phyloP scores from a whole-genome alignment of 30 jellyfish, hydroid and myxozoan genomes.

The Rhopilema esculentum region DNA sequence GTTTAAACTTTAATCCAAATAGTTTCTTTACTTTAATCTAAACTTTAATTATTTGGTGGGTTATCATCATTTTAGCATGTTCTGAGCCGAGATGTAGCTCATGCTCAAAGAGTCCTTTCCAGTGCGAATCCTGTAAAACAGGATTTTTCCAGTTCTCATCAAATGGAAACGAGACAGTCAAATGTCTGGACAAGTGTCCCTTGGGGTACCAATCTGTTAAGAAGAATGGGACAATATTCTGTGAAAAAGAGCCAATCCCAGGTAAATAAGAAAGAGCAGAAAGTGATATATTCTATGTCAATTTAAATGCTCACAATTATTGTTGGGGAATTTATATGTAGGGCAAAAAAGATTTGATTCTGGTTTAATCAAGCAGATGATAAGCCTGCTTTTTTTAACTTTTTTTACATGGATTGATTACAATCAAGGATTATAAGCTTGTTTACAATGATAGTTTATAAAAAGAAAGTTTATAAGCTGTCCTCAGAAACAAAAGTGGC shows the following conservation, averaged over 20 bases:
- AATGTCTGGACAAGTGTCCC: conserved; percentile 48
- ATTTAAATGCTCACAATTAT: too few species aligned
- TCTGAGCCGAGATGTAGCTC: conserved; percentile 44
- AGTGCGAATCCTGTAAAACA: conserved; percentile 45
- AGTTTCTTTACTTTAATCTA: too few species aligned
- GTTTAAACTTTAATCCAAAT: too few species aligned
- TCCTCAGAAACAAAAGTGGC: background rate
- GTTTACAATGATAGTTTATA: too few species aligned
- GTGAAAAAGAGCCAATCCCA: conserved; percentile 39
- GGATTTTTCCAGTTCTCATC: conserved; percentile 4
- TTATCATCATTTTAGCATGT: conserved; percentile 8
- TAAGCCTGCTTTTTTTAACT: too few species aligned
- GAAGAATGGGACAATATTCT: conserved; percentile 12
- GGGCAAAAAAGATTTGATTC: too few species aligned
- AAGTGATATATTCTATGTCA: background rate
- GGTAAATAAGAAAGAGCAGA: background rate
- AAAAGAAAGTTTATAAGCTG: too few species aligned
- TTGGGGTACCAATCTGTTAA: conserved; percentile 11
- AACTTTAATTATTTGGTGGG: too few species aligned
- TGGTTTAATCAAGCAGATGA: too few species aligned
- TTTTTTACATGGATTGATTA: too few species aligned
- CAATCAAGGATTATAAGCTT: too few species aligned
- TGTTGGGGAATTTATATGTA: too few species aligned
- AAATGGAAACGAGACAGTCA: conserved; percentile 14
- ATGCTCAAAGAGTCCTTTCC: conserved; percentile 33